Evolutionary conservation across 2,888 invertebrate genomes (phyloP).

Genomic region (Andrena flavipes): DNA sequence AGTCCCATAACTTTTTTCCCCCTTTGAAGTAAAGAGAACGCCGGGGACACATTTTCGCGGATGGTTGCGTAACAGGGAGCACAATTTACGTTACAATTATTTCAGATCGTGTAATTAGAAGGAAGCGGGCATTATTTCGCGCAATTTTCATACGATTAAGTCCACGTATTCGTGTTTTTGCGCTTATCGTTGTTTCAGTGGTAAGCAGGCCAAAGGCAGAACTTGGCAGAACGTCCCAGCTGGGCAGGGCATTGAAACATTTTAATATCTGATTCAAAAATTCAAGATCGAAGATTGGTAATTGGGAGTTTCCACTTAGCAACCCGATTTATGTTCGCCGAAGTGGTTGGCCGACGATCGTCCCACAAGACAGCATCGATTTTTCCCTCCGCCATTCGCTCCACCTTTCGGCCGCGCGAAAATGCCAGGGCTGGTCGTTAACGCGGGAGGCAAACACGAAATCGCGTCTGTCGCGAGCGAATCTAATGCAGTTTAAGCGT

Average conservation of each 20-base stretch:
- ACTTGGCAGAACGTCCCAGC: too few species aligned
- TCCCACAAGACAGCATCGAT: constrained; percentile 3
- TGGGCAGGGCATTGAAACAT: too few species aligned
- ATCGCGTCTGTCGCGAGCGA: constrained; percentile 54
- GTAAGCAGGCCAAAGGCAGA: too few species aligned
- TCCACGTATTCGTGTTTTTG: too few species aligned
- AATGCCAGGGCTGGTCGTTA: constrained; percentile 39
- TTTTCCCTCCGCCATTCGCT: neutral
- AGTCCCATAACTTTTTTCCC: neutral
- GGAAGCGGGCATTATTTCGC: neutral
- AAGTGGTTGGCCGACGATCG: too few species aligned
- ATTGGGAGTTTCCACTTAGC: too few species aligned
- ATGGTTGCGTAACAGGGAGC: neutral
- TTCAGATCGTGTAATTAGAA: neutral
- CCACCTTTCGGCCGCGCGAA: neutral
- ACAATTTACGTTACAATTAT: constrained; percentile 34
- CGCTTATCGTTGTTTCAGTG: too few species aligned
- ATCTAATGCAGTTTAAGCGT: constrained; percentile 70
- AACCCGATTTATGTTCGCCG: neutral
- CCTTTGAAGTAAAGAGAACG: neutral
- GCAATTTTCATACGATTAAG: too few species aligned
- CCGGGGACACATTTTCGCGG: neutral
- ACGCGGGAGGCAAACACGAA: constrained; percentile 47
- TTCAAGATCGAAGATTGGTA: too few species aligned
- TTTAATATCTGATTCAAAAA: too few species aligned